Base-by-base conservation (phyloP, 2,797 vertebrate species). In the Phalloptychus januarius region DNA sequence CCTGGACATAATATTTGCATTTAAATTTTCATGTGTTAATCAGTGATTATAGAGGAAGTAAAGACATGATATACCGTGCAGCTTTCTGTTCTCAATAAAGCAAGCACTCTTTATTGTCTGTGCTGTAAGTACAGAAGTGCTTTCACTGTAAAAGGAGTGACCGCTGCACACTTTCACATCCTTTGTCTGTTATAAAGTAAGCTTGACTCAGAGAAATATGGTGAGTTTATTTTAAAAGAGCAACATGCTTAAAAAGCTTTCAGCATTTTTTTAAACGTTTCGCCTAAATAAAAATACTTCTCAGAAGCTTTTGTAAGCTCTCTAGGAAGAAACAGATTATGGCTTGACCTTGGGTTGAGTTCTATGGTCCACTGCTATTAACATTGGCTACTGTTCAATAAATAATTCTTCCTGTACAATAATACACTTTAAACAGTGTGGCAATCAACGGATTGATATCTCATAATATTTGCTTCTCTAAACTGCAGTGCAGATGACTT, bases 1-100 rank as follows among this genome's bases (percentile, higher is more conserved):
- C 45, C 56, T 42, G 67, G 11, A 20, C n/a, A 4, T 58, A 13
- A 58, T 54, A 84, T 93, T 91, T 90, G 88, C 87, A 89, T 89
- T 76, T 1, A 54, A 4, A 48, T 79, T 72, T 82, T 46, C 72
- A 74, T 63, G 48, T 85, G n/a, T 84, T 84, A 74, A 86, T 85
- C 73, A 77, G 45, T 56, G 28, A 82, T 83, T 79, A 76, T 81
- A 79, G 76, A 81, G 87, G 88, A 85, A 87, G 81, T 77, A 33
- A 73, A 79, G 54, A 72, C 52, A 6, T 36, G 31, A 75, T 61
- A 36, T 45, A 56, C 40, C 33, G 8, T 50, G 18, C 1, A 7
- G 6, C 54, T 79, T 63, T 77, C 58, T 71, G 46, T 79, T 75
- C 58, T 74, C 25, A 4, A 50, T 46, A 48, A 65, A 16, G 56